Base-by-base conservation (phyloP, 2,797 vertebrate species). In the Danio tinwini region DNA sequence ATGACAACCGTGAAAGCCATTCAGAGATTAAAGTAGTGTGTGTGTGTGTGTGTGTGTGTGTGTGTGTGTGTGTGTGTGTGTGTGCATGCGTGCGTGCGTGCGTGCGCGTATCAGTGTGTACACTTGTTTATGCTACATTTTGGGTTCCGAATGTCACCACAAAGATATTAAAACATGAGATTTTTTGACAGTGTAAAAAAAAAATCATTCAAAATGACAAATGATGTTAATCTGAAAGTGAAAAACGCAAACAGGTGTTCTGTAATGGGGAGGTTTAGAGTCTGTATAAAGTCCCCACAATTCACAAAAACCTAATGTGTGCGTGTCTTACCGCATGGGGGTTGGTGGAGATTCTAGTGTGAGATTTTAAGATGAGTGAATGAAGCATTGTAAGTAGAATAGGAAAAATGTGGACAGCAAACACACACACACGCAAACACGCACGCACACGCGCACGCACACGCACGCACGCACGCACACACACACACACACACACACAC, bases 1-100 rank as follows among this genome's bases (percentile, higher is more conserved):
- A 94, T 93, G 92, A 91, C 93, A 90, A 94, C 94, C 84, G 74
- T 81, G 87, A 82, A 86, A 88, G 75, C 80, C 79, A 83, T 82
- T 85, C 72, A 68, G 40, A 85, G 65, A 82, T 83, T 58, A 77
- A 69, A 80, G 69, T 59, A 82, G 29, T 29, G 0, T 13, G n/a
- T 10, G 29, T 8, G 50, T 1, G 56, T 44, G 45, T 12, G 64
- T 50, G 39, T 44, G 55, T 44, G 19, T 50, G 40, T 42, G 64
- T 56, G 17, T 39, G 0, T 13, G n/a, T 10, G 29, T 8, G 52
- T 1, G 29, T 29, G 0, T 13, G n/a, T 10, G 29, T 8, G 52
- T 1, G 29, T 29, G 0, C 13, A n/a, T 10, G 29, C 8, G 52
- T 1, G 29, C 29, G 0, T 13, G n/a, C 10, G 29, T 5, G 52